phyloP scores from a whole-genome alignment of 2,797 vertebrate species.

The Numenius phaeopus region DNA sequence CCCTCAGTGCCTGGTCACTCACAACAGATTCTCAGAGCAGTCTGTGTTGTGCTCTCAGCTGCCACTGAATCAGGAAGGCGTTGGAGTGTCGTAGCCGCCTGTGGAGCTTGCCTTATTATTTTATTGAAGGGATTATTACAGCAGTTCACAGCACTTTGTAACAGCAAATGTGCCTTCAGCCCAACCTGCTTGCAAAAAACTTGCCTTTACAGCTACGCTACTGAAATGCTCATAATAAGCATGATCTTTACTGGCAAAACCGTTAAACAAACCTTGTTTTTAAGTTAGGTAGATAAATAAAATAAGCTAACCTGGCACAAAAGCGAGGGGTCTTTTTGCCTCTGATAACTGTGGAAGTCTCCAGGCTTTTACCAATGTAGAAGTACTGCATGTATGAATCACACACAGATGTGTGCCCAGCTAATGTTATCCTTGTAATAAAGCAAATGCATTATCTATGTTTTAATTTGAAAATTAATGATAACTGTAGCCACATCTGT shows the following conservation, averaged over 20 bases:
- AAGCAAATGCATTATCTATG: background rate
- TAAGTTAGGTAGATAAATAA: background rate
- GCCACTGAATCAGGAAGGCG: background rate
- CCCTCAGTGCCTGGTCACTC: background rate
- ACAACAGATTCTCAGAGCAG: background rate
- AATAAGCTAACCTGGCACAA: background rate
- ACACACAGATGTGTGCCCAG: fast-evolving
- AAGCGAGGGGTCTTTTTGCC: background rate
- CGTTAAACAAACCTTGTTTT: background rate
- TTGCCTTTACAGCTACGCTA: background rate
- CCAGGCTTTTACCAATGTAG: background rate
- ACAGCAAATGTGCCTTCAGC: background rate
- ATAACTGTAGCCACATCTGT: background rate
- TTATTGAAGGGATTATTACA: background rate
- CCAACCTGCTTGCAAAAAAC: background rate
- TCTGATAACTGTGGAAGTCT: background rate
- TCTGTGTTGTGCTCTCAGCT: background rate
- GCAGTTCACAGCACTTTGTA: background rate
- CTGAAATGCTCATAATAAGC: background rate
- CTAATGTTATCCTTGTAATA: background rate
- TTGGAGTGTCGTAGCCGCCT: background rate
- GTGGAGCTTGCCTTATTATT: background rate
- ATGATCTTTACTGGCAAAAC: background rate
- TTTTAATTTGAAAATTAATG: background rate
- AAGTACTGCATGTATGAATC: background rate